A percentile compares a stretch with the other conserved stretches of the same genome.
These are phyloP conservation scores for Echinometra lucunter DNA, from an alignment of 53 echinoderm and acorn worm genomes.

Conservation along the genomic window DNA sequence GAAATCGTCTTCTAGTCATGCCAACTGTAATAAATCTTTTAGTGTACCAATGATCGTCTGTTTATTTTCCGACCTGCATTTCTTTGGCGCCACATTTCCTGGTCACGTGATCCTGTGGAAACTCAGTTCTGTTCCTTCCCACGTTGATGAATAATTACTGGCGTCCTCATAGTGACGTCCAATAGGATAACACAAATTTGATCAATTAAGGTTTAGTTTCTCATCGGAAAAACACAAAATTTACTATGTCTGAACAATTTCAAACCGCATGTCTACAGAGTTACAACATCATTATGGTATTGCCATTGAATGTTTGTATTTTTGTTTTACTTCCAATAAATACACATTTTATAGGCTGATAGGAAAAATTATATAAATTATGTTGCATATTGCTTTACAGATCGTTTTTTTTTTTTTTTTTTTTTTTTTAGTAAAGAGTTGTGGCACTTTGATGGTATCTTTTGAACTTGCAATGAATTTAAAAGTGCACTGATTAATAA, in stretches of 20 bases:
- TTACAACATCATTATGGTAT: neutral
- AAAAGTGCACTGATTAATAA: too few species aligned
- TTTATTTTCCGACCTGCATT: constrained; percentile 25
- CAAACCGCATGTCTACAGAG: constrained; percentile 8
- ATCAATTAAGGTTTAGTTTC: constrained; percentile 18
- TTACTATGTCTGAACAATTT: neutral
- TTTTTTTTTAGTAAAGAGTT: too few species aligned
- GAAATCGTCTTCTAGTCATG: neutral
- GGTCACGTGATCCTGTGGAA: constrained; percentile 17
- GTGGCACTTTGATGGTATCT: too few species aligned
- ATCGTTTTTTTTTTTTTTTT: too few species aligned
- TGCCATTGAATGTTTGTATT: neutral
- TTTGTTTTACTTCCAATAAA: neutral
- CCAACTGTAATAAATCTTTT: neutral
- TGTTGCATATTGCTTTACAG: too few species aligned
- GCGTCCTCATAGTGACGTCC: constrained; percentile 19
- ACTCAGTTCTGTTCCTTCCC: constrained; percentile 29
- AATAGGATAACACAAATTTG: constrained; percentile 43
- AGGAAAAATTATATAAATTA: too few species aligned
- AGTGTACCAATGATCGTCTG: neutral
- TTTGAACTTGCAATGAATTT: too few species aligned
- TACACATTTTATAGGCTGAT: too few species aligned
- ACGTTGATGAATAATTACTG: constrained; percentile 20
- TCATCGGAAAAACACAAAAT: constrained; percentile 34
- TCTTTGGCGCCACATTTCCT: constrained; percentile 34